phyloP scores from a whole-genome alignment of 2,113 vertebrate species.

The Thermophis baileyi region DNA sequence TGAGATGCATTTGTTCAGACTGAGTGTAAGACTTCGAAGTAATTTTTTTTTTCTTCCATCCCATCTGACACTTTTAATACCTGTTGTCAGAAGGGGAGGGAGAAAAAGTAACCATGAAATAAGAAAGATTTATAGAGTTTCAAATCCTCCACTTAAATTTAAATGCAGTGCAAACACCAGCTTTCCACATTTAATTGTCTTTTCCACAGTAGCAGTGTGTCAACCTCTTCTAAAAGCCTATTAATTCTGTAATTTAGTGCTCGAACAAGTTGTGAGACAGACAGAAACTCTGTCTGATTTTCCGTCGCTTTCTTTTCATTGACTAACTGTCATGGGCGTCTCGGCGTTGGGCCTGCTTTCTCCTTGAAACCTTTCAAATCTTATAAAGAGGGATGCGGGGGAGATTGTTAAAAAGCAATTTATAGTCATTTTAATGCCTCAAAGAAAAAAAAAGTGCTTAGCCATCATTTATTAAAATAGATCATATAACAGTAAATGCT shows the following conservation, averaged over 20 bases:
- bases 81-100: slow-evolving; percentile 41
- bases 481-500: slow-evolving; percentile 23
- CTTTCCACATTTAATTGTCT: slow-evolving; percentile 75
- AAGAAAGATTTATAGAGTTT: slow-evolving; percentile 70
- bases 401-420: neutral
- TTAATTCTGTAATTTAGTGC: slow-evolving; percentile 76
- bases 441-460: slow-evolving; percentile 41
- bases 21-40: neutral
- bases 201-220: slow-evolving; percentile 66
- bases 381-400: slow-evolving; percentile 22
- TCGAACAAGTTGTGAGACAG: slow-evolving; percentile 50
- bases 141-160: slow-evolving; percentile 69
- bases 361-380: slow-evolving; percentile 59
- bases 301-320: slow-evolving; percentile 55
- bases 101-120: slow-evolving; percentile 43
- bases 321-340: slow-evolving; percentile 68
- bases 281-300: slow-evolving; percentile 24
- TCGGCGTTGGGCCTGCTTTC: slow-evolving; percentile 54
- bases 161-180: slow-evolving; percentile 67
- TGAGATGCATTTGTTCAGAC: neutral
- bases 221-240: slow-evolving; percentile 74
- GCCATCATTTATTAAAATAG: slow-evolving; percentile 57
- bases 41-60: neutral
- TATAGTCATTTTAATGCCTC: neutral
- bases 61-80: slow-evolving; percentile 26